A percentile compares a stretch with the other conserved stretches of the same genome.
These are phyloP conservation scores for Zaprionus ornatus DNA, from an alignment of 1,140 invertebrate genomes.

Conservation along the genomic window DNA sequence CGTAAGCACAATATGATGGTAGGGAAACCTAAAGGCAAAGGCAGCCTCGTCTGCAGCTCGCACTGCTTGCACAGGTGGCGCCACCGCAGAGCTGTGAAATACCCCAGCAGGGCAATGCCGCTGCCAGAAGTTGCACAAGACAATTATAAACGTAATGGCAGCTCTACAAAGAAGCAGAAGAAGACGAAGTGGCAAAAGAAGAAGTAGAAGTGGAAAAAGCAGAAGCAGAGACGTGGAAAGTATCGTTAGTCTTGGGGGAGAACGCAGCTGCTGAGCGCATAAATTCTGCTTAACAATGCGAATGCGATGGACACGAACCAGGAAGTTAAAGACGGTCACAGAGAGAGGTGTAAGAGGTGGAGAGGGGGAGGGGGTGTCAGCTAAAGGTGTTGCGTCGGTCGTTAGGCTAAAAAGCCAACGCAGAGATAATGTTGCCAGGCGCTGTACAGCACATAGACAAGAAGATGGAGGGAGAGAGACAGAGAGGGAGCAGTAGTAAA, in stretches of 20 bases:
- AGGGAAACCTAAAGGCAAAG: not conserved
- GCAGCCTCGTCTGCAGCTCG: not conserved
- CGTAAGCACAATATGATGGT: not conserved
- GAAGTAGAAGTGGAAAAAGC: not conserved
- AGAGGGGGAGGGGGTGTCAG: conserved; percentile 19
- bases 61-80: conserved; percentile 34
- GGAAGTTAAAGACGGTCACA: conserved; percentile 7
- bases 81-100: conserved; percentile 27
- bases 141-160: conserved; percentile 82
- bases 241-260: conserved; percentile 60
- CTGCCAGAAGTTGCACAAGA: conserved; percentile 75
- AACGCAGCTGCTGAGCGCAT: conserved; percentile 71
- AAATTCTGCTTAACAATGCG: conserved; percentile 75
- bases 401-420: conserved; percentile 79
- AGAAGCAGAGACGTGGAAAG: conserved; percentile 27
- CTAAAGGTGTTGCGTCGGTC: conserved; percentile 63
- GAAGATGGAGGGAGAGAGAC: conserved; percentile 4
- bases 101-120: conserved; percentile 11
- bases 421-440: conserved; percentile 60
- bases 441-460: not conserved
- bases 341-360: conserved; percentile 9
- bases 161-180: conserved; percentile 41
- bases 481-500: not conserved
- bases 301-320: conserved; percentile 50
- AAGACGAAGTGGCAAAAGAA: not conserved